Percentiles rank a stretch among this genome's conserved stretches.
Evolutionary conservation across 2,888 invertebrate genomes (phyloP).

Genomic region (Limnephilus rhombicus): DNA sequence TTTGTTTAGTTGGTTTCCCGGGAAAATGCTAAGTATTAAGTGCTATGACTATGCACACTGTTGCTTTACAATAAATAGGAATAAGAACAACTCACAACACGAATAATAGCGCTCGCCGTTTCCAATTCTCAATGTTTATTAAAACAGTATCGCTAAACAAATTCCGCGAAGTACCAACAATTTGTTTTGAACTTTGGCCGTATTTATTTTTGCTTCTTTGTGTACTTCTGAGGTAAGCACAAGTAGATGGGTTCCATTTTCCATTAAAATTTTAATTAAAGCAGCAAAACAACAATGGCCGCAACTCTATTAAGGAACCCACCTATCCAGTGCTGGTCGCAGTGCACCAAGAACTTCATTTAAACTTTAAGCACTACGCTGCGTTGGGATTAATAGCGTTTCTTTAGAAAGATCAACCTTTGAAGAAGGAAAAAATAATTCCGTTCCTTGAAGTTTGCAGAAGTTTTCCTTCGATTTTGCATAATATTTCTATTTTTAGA

Average conservation of each 20-base stretch:
- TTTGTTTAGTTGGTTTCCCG: background rate
- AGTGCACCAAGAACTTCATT: constrained; percentile 21
- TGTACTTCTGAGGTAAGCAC: background rate
- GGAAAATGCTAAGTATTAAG: background rate
- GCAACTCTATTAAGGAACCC: constrained; percentile 15
- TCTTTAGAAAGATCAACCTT: constrained; percentile 8
- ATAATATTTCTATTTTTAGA: background rate
- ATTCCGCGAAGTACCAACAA: background rate
- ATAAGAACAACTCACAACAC: background rate
- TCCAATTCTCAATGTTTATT: background rate
- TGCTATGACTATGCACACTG: background rate
- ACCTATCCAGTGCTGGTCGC: background rate
- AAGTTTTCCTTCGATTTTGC: background rate
- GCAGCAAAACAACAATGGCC: constrained; percentile 6
- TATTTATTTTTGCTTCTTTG: background rate
- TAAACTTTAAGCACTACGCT: background rate
- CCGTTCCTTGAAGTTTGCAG: background rate
- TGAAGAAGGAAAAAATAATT: background rate
- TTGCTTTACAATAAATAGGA: background rate
- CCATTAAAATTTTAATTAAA: constrained; percentile 19
- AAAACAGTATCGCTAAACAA: background rate
- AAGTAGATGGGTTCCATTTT: background rate
- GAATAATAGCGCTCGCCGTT: background rate
- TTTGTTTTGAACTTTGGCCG: background rate
- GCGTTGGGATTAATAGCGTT: constrained; percentile 2